Evolutionary conservation across 2,888 invertebrate genomes (phyloP).

Genomic region (Rosalia funebris): DNA sequence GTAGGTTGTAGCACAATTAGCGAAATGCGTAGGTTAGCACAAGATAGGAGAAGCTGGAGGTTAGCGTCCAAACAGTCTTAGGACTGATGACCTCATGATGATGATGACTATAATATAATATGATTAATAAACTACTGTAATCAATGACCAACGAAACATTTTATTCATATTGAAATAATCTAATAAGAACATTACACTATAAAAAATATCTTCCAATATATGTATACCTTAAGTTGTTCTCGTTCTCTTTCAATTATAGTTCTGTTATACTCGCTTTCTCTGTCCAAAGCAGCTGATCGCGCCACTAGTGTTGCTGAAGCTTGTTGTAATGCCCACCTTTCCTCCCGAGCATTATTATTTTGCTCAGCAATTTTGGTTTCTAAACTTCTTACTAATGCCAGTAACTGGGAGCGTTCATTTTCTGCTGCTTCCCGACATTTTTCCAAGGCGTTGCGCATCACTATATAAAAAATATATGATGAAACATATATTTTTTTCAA

Average conservation of each 20-base stretch:
- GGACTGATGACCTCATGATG: too few species aligned
- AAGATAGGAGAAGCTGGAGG: too few species aligned
- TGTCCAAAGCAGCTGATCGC: slow-evolving; percentile 70
- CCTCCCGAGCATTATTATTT: slow-evolving; percentile 62
- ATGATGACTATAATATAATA: too few species aligned
- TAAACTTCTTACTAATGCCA: slow-evolving; percentile 67
- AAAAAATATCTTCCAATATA: too few species aligned
- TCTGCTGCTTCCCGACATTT: slow-evolving; percentile 69
- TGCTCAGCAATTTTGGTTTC: slow-evolving; percentile 71
- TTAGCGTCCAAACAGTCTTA: too few species aligned
- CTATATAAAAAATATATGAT: slow-evolving; percentile 56
- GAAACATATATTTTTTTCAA: background rate
- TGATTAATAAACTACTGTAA: too few species aligned
- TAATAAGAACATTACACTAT: too few species aligned
- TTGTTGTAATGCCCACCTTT: slow-evolving; percentile 66
- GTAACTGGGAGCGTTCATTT: slow-evolving; percentile 67
- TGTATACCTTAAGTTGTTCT: slow-evolving; percentile 69
- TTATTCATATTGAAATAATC: too few species aligned
- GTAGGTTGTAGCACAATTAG: too few species aligned
- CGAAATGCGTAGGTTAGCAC: too few species aligned
- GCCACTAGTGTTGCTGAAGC: slow-evolving; percentile 71
- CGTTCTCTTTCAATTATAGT: slow-evolving; percentile 69
- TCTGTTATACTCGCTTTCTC: slow-evolving; percentile 70
- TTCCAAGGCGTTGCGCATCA: slow-evolving; percentile 68
- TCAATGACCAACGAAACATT: too few species aligned